A percentile compares a stretch with the other conserved stretches of the same genome.
Evolutionary conservation across 2,113 vertebrate genomes (phyloP).

Genomic region (Vireo altiloquus): DNA sequence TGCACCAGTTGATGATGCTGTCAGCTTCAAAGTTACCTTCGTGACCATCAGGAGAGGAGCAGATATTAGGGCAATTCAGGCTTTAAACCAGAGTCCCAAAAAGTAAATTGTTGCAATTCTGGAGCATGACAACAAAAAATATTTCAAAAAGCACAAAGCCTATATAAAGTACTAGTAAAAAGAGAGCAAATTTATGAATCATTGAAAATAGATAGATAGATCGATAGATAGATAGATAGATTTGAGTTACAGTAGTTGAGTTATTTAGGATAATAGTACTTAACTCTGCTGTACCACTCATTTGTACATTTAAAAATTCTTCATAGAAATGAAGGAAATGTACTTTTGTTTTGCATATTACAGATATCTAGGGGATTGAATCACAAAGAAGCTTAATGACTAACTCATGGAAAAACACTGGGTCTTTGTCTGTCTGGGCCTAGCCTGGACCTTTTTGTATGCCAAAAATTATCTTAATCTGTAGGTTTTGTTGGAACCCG

Average conservation of each 20-base stretch:
- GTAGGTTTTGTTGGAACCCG: not conserved
- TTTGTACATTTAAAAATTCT: not conserved
- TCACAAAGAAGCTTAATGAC: not conserved
- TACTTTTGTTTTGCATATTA: not conserved
- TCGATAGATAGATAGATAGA: not conserved
- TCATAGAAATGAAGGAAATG: not conserved
- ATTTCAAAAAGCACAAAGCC: not conserved
- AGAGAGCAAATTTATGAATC: not conserved
- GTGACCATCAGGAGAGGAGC: not conserved
- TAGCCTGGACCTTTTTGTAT: not conserved
- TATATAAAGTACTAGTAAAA: not conserved
- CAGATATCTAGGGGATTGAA: not conserved
- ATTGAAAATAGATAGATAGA: not conserved
- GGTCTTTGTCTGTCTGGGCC: not conserved
- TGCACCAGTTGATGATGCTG: rapidly evolving
- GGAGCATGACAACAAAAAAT: not conserved
- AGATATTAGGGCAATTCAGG: not conserved
- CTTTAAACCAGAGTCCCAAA: not conserved
- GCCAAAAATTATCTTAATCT: constrained; percentile 5
- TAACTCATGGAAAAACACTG: not conserved
- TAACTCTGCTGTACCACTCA: not conserved
- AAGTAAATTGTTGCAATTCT: not conserved
- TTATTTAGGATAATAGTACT: not conserved
- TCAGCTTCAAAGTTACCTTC: not conserved
- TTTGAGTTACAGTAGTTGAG: not conserved